A percentile compares a stretch with the other conserved stretches of the same genome.
Conservation (phyloP, 1,140 invertebrate species). For the Probaryconus sp. region DNA sequence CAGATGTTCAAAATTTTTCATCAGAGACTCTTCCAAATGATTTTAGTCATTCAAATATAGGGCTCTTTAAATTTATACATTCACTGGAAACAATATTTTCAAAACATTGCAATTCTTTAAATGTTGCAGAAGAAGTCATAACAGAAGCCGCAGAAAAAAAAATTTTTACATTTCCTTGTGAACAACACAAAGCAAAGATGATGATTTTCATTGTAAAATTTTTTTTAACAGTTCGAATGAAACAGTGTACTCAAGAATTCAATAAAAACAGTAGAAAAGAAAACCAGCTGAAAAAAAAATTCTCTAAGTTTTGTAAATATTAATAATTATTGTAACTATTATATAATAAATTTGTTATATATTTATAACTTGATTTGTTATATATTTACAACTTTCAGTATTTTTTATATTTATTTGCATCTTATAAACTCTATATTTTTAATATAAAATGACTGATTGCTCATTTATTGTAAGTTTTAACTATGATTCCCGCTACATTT, state of each 20-base stretch:
- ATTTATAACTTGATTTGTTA: no score
- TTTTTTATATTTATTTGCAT: no score
- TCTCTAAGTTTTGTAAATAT: conserved; percentile 24
- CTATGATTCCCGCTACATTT: no score
- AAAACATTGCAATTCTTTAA: conserved; percentile 15
- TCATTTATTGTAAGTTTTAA: no score
- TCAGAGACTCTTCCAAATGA: no score
- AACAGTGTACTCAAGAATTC: conserved; percentile 8
- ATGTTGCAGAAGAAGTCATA: conserved; percentile 22
- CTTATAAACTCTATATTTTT: no score
- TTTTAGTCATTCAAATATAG: not conserved
- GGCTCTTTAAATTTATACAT: not conserved
- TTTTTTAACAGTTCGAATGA: conserved; percentile 22
- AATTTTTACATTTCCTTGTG: conserved; percentile 24
- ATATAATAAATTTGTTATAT: no score
- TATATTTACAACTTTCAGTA: no score
- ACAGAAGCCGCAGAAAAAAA: conserved; percentile 9
- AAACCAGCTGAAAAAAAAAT: conserved; percentile 31
- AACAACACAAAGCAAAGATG: conserved; percentile 15
- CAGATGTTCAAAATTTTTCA: no score
- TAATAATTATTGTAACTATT: no score
- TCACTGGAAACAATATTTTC: conserved; percentile 22
- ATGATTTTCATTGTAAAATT: conserved; percentile 6
- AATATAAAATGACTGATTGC: no score
- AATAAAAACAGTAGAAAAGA: conserved; percentile 26